Evolutionary conservation across 2,113 vertebrate species (phyloP), one percentile per base, ranked within the genome.

Genomic region (Monopterus albus): DNA sequence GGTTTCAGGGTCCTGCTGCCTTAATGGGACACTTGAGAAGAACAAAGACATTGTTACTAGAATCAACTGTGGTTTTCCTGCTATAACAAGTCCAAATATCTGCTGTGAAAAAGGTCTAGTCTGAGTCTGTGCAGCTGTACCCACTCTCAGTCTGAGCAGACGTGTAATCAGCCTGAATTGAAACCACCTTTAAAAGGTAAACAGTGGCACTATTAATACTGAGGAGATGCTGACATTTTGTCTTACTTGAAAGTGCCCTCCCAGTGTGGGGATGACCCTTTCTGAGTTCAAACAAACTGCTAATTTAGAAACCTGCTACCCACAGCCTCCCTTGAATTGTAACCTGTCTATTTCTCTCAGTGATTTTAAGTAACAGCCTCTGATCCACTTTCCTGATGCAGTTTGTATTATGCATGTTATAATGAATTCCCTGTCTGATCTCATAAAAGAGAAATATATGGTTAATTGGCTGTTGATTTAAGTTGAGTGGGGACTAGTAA

Each of bases 241-340:
- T n/a, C n/a, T n/a, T n/a, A n/a, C n/a, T 23, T 4, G 62, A 60
- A 79, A 21, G 71, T 20, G 10, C 18, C 7, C 52, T 58, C 47
- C 26, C 12, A n/a, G n/a, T n/a, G n/a, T 1, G 18, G 5, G 21
- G 78, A 76, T 70, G 47, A 72, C 14, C 49, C 52, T 28, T 51
- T 29, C 51, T 26, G 28, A 74, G 43, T 58, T 80, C 58, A 82
- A 75, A 75, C 78, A 70, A 70, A 58, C 62, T 33, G 25, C 51
- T 77, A 38, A 75, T 82, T 76, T 60, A 49, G 50, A 86, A 63
- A 23, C 42, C 47, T 18, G 13, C 53, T 66, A 47, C 67, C 40
- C 11, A 14, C 40, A 42, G 50, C 42, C 29, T 40, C 28, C 7
- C 20, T 55, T 38, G 46, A 79, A 79, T 40, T 66, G 26, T 70